A percentile compares a stretch with the other conserved stretches of the same genome.
phyloP scores from a whole-genome alignment of 2,797 vertebrate genomes.

The Rhynchonycteris naso region DNA sequence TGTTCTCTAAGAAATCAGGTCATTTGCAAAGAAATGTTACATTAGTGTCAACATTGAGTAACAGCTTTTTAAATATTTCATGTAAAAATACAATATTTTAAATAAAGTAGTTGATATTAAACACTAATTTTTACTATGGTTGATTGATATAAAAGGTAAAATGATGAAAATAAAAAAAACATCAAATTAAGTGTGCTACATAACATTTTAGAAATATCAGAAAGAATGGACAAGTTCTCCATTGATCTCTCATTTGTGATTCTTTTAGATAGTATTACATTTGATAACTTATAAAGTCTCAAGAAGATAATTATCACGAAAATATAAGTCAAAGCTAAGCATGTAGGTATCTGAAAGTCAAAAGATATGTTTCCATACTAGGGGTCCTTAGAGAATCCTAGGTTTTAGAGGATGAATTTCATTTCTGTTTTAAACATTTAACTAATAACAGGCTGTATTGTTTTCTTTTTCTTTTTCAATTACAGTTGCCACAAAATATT shows the following conservation, averaged over 20 bases:
- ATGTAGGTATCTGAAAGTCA: not conserved
- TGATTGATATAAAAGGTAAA: constrained; percentile 18
- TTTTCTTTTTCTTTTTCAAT: not conserved
- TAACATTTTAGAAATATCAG: not conserved
- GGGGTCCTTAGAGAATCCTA: not conserved
- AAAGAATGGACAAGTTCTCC: not conserved
- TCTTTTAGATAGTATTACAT: not conserved
- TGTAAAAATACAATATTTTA: not conserved
- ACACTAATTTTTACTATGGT: not conserved
- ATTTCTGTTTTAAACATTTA: not conserved
- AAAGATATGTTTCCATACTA: not conserved
- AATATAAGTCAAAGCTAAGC: not conserved
- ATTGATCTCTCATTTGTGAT: not conserved
- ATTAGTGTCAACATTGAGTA: not conserved
- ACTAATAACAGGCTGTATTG: not conserved
- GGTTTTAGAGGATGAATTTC: not conserved
- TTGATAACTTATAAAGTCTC: not conserved
- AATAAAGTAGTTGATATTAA: not conserved
- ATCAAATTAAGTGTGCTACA: not conserved
- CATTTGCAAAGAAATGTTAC: not conserved
- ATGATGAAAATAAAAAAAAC: not conserved
- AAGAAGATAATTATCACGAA: not conserved
- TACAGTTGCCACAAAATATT: too few species aligned
- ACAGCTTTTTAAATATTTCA: constrained; percentile 24
- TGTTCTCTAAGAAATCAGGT: not conserved